phyloP scores from a whole-genome alignment of 1,140 invertebrate genomes.

The Drosophila bifasciata region DNA sequence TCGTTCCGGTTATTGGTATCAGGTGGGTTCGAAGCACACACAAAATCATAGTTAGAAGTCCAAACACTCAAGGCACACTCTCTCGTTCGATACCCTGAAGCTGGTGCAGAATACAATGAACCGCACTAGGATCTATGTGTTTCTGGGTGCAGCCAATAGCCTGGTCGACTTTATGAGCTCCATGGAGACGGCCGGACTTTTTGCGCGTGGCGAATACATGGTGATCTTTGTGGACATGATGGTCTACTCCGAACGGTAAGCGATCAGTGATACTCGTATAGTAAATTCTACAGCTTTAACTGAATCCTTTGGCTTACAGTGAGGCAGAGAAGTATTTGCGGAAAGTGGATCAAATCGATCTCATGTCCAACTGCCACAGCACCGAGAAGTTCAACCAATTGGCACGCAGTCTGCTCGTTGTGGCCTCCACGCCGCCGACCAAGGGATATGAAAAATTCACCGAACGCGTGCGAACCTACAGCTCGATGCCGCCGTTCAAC shows the following conservation, averaged over 20 bases:
- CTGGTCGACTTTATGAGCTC: conserved; percentile 95
- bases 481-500: conserved; percentile 85
- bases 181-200: conserved; percentile 93
- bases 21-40: conserved; percentile 75
- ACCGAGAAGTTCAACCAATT: conserved; percentile 88
- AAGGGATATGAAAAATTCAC: conserved; percentile 91
- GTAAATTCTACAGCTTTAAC: neutral
- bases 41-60: neutral
- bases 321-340: conserved; percentile 94
- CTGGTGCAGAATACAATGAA: conserved; percentile 95
- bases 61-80: too few relatives aligned
- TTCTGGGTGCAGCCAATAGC: conserved; percentile 91
- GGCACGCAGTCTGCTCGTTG: conserved; percentile 92
- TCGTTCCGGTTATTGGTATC: conserved; percentile 90
- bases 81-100: conserved; percentile 24
- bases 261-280: neutral
- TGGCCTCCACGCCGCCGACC: conserved; percentile 92
- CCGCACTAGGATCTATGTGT: conserved; percentile 96
- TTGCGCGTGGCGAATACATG: conserved; percentile 96
- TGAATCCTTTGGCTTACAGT: conserved; percentile 68
- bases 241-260: conserved; percentile 86
- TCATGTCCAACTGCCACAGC: conserved; percentile 87
- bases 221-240: conserved; percentile 97
- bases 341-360: conserved; percentile 87
- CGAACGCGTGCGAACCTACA: conserved; percentile 90